These are phyloP conservation scores for Eristalinus sepulchralis DNA, from an alignment of 2,888 invertebrate genomes.

Conservation along the genomic window DNA sequence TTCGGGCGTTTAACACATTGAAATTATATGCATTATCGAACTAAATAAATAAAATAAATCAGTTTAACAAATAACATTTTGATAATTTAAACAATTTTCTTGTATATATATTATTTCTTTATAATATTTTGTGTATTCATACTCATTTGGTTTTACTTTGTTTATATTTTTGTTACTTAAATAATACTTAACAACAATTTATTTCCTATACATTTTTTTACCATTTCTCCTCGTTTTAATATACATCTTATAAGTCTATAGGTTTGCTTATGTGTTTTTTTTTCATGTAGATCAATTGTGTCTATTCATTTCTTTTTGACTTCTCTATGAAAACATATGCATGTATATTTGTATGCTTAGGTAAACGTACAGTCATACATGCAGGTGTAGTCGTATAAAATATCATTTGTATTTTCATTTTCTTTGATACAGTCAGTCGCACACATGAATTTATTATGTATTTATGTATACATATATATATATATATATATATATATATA, in stretches of 20 bases:
- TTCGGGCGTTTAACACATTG: not conserved
- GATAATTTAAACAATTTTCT: not conserved
- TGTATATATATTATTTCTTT: not conserved
- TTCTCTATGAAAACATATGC: conserved; percentile 49
- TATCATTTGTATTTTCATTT: conserved; percentile 51
- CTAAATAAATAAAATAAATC: not conserved
- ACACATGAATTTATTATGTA: conserved; percentile 54
- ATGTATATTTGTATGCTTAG: conserved; percentile 33
- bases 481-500: conserved; percentile 10
- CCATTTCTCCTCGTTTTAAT: conserved; percentile 48
- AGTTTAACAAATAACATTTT: not conserved
- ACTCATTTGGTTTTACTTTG: conserved; percentile 9
- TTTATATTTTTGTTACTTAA: conserved; percentile 56
- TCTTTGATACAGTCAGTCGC: conserved; percentile 69
- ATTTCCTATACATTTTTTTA: conserved; percentile 68
- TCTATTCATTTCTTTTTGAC: conserved; percentile 63
- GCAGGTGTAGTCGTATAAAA: conserved; percentile 51
- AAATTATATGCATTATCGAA: not conserved
- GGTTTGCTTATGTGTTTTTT: conserved; percentile 63
- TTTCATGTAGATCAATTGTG: conserved; percentile 63
- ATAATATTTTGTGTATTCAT: not conserved
- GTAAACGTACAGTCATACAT: conserved; percentile 36
- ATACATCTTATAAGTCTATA: conserved; percentile 71
- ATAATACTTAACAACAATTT: conserved; percentile 72
- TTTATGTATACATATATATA: not conserved